A percentile compares a stretch with the other conserved stretches of the same genome.
Conservation (phyloP, 2,888 invertebrate genomes). For the Trichogramma dendrolimi region DNA sequence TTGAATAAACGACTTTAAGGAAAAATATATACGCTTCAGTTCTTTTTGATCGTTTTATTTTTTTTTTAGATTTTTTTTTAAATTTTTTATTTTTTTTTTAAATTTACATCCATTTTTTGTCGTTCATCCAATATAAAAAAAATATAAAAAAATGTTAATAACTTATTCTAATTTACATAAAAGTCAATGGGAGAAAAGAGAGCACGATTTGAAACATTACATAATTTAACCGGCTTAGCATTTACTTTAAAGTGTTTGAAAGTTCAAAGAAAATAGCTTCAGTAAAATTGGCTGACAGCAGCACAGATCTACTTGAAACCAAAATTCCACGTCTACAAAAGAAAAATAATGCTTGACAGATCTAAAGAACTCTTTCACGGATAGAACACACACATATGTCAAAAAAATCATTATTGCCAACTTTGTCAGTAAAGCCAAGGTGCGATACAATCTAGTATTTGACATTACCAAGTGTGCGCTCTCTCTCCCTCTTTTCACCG, state of each 20-base stretch:
- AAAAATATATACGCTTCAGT: too few species aligned
- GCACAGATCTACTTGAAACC: too few species aligned
- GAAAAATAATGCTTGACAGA: not conserved
- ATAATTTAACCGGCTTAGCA: not conserved
- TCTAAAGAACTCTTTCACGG: not conserved
- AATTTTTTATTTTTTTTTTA: too few species aligned
- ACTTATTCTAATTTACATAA: not conserved
- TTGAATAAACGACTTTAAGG: too few species aligned
- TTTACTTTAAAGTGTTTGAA: not conserved
- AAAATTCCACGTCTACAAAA: slow-evolving; percentile 14
- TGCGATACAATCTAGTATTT: slow-evolving; percentile 19
- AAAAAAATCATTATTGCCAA: slow-evolving; percentile 3
- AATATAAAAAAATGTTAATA: slow-evolving; percentile 7
- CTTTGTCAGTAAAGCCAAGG: slow-evolving; percentile 16
- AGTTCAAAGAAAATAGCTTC: slow-evolving; percentile 3
- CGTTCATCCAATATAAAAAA: slow-evolving; percentile 2
- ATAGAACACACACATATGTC: slow-evolving; percentile 12
- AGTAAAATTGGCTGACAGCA: too few species aligned
- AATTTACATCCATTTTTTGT: not conserved
- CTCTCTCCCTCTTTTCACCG: slow-evolving; percentile 29
- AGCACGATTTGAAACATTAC: slow-evolving; percentile 18
- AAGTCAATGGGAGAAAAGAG: slow-evolving; percentile 23
- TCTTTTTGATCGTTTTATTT: too few species aligned
- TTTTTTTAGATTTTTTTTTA: too few species aligned
- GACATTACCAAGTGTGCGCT: slow-evolving; percentile 7